These are phyloP conservation scores for Epizoanthus fatuus DNA, from an alignment of 92 coral and sea anemone genomes.

Conservation along the genomic window DNA sequence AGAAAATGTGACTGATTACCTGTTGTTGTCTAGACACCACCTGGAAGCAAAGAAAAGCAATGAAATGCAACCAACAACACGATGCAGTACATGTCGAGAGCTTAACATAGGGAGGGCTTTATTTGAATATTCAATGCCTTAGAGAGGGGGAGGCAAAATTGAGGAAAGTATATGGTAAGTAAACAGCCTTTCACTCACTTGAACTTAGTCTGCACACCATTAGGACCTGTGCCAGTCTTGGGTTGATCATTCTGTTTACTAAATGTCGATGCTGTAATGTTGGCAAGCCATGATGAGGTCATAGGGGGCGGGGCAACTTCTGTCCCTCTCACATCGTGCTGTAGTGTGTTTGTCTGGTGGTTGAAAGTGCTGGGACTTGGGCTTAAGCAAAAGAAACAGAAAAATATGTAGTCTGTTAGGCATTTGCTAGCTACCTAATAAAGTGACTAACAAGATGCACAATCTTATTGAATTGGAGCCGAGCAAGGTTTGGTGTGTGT, in stretches of 20 bases:
- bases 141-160: neutral
- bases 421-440: too few relatives aligned
- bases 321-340: slow-evolving; percentile 68
- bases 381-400: neutral
- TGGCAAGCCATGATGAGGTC: slow-evolving; percentile 85
- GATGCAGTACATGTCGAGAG: neutral
- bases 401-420: too few relatives aligned
- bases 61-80: too few relatives aligned
- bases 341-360: slow-evolving; percentile 63
- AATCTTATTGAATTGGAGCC: too few relatives aligned
- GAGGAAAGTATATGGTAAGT: neutral
- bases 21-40: too few relatives aligned
- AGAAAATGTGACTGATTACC: too few relatives aligned
- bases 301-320: slow-evolving; percentile 77
- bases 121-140: too few relatives aligned
- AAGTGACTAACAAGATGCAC: too few relatives aligned
- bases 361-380: slow-evolving; percentile 71
- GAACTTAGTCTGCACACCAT: slow-evolving; percentile 61
- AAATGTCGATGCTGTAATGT: slow-evolving; percentile 79
- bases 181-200: slow-evolving; percentile 54
- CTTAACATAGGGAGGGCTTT: too few relatives aligned
- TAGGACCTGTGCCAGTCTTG: slow-evolving; percentile 27
- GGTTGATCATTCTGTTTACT: slow-evolving; percentile 63
- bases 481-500: too few relatives aligned
- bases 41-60: too few relatives aligned